Base-by-base conservation (phyloP, 2,113 vertebrate species). In the Puffinus mauretanicus region DNA sequence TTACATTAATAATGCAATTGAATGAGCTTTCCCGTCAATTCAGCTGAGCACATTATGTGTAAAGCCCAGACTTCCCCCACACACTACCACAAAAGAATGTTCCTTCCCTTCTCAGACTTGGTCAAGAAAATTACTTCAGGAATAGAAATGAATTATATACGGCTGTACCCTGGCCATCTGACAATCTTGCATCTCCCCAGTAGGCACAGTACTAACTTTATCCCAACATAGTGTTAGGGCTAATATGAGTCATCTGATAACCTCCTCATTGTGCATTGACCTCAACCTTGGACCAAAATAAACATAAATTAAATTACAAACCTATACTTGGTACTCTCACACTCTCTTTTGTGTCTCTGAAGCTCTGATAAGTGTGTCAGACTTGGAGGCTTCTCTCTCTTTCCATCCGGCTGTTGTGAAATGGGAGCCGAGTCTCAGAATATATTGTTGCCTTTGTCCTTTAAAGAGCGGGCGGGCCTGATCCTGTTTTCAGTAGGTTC, bases 231-330 rank as follows among this genome's bases (percentile, higher is more conserved):
- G 61, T 1, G 13, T 82, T 91, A 1, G 0, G 96, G 94, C 91
- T 95, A 83, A 88, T 90, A 52, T 96, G 96, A 97, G 94, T 97
- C 94, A 95, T 96, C 89, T 92, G 90, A 96, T 95, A 96, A 96
- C 94, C 94, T 93, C 82, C 77, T 93, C 88, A 70, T 79, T 82
- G 82, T 96, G 78, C 91, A 60, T 16, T 94, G 93, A 96, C 97
- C 96, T 97, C 96, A 96, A 94, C 97, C 96, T 96, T 96, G 95
- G 95, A 94, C 95, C 86, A 95, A 97, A 97, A 97, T 97, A 97
- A 97, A 92, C 79, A 93, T 84, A 97, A 93, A 97, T 96, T 93
- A 81, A 94, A 96, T 96, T 86, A 82, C 79, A 87, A 85, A 66
- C 69, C 69, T 92, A 83, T 94, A 69, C 86, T 94, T 92, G 80